phyloP scores from a whole-genome alignment of 2,888 invertebrate species.

The Geotrupes spiniger region DNA sequence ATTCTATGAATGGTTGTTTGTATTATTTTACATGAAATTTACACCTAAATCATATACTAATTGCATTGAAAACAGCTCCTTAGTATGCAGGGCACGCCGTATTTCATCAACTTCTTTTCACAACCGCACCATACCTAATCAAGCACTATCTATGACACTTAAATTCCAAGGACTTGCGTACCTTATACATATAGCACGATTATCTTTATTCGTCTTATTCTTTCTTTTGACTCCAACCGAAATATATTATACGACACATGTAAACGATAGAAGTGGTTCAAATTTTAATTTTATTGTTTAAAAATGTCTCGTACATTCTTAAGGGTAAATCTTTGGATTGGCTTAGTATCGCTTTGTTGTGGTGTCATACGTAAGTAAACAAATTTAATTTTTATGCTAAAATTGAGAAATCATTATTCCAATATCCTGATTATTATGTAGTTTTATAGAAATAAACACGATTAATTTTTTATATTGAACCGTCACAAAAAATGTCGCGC shows the following conservation, averaged over 20 bases:
- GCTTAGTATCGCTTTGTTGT: no score
- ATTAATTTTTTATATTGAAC: no score
- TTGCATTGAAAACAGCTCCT: neutral
- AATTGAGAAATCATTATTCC: no score
- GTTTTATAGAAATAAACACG: no score
- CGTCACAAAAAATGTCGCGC: no score
- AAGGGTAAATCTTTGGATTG: no score
- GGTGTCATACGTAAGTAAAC: no score
- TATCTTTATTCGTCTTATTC: neutral
- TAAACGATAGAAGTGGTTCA: neutral
- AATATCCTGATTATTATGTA: no score
- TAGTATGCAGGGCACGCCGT: slow-evolving; percentile 1
- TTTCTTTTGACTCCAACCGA: neutral
- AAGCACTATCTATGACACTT: neutral
- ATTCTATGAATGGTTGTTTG: neutral
- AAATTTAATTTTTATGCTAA: no score
- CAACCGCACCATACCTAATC: slow-evolving; percentile 4
- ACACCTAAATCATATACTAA: neutral
- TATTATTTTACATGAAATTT: neutral
- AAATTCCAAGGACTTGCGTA: slow-evolving; percentile 2
- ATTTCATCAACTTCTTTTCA: slow-evolving; percentile 7
- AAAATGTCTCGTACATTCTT: neutral
- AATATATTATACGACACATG: neutral
- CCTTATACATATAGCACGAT: neutral
- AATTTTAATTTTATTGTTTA: neutral